Evolutionary conservation across 37 sponge, comb jelly and placozoan genomes (phyloP).

Genomic region (Geodia barretti): DNA sequence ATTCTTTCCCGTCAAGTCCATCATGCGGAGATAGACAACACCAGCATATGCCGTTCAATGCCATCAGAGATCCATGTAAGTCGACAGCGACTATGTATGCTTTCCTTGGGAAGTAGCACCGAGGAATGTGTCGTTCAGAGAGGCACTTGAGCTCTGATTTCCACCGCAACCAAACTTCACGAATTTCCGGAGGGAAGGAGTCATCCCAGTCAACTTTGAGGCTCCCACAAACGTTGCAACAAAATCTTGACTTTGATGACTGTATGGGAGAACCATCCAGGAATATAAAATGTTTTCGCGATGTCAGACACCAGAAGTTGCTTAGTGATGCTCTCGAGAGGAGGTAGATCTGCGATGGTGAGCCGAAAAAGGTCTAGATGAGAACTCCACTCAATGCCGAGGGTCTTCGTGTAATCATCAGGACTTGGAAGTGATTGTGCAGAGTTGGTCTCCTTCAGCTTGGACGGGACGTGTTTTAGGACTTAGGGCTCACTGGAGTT

Average conservation of each 20-base stretch:
- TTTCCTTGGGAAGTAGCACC: constrained; percentile 16
- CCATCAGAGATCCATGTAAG: constrained; percentile 25
- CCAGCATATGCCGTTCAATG: constrained; percentile 24
- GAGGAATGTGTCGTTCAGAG: neutral
- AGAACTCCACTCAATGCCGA: constrained; percentile 42
- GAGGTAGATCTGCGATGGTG: constrained; percentile 5
- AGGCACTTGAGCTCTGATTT: constrained; percentile 13
- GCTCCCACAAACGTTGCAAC: constrained; percentile 21
- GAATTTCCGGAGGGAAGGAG: constrained; percentile 7
- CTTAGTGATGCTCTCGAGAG: constrained; percentile 11
- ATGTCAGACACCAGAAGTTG: constrained; percentile 29
- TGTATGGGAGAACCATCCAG: constrained; percentile 31
- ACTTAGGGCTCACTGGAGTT: constrained; percentile 3
- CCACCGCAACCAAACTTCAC: constrained; percentile 27
- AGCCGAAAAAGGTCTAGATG: constrained; percentile 17
- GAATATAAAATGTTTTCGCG: constrained; percentile 22
- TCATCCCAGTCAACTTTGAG: constrained; percentile 29
- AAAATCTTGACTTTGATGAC: constrained; percentile 29
- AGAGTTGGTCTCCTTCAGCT: neutral
- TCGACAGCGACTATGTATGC: neutral
- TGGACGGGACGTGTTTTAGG: neutral
- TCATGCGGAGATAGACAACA: constrained; percentile 32
- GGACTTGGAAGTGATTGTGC: no score
- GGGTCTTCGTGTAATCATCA: neutral
- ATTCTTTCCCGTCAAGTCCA: neutral